phyloP scores from a whole-genome alignment of 2,888 invertebrate species.

The Megastigmus dorsalis region DNA sequence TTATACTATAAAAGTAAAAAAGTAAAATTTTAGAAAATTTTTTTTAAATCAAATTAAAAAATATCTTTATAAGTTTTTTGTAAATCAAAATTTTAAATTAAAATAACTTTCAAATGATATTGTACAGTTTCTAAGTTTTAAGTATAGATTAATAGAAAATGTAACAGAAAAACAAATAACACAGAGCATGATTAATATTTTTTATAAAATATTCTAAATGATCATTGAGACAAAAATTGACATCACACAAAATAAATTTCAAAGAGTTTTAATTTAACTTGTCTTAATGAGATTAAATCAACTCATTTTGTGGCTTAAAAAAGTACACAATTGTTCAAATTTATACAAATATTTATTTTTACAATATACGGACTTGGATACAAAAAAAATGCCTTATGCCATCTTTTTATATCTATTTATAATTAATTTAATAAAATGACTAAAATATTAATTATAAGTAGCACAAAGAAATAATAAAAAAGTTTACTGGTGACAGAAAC shows the following conservation, averaged over 20 bases:
- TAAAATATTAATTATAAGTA: slow-evolving; percentile 50
- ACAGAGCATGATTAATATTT: background rate
- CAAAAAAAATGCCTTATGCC: slow-evolving; percentile 50
- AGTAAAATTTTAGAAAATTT: no score
- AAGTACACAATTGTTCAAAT: slow-evolving; percentile 49
- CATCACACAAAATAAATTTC: background rate
- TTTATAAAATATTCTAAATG: background rate
- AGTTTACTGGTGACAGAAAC: slow-evolving; percentile 36
- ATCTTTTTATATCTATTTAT: slow-evolving; percentile 37
- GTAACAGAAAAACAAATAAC: slow-evolving; percentile 1
- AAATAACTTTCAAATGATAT: slow-evolving; percentile 27
- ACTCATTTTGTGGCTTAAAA: slow-evolving; percentile 1
- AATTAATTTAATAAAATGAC: slow-evolving; percentile 40
- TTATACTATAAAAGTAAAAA: no score
- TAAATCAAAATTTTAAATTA: slow-evolving; percentile 20
- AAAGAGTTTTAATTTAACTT: background rate
- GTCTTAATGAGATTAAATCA: no score
- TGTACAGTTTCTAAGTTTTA: slow-evolving; percentile 23
- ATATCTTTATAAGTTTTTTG: slow-evolving; percentile 15
- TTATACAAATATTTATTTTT: slow-evolving; percentile 54
- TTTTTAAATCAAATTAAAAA: background rate
- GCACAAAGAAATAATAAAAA: slow-evolving; percentile 55
- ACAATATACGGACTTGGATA: slow-evolving; percentile 51
- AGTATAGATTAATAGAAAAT: slow-evolving; percentile 2
- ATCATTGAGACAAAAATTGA: background rate